A percentile compares a stretch with the other conserved stretches of the same genome.
Evolutionary conservation across 1,140 invertebrate genomes (phyloP).

Genomic region (Leptinotarsa defecta): DNA sequence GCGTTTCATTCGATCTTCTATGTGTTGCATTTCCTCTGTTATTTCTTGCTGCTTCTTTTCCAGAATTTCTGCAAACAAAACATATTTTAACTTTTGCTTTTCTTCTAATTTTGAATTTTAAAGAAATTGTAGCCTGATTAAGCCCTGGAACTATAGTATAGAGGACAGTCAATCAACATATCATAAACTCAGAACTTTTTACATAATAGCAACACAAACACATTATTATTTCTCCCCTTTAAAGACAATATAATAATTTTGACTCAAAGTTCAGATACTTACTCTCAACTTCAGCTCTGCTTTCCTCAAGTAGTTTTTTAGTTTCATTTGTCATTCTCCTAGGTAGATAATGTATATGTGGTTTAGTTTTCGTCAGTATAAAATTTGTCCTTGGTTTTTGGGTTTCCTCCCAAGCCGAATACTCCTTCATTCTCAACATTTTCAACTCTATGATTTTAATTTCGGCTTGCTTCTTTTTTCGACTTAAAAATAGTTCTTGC

Average conservation of each 20-base stretch:
- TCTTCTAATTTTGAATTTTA: not conserved
- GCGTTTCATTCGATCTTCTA: constrained; percentile 51
- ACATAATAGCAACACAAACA: no score
- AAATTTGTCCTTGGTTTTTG: constrained; percentile 79
- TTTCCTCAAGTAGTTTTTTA: constrained; percentile 58
- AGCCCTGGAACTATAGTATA: not conserved
- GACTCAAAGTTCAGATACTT: constrained; percentile 43
- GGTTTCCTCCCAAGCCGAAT: constrained; percentile 84
- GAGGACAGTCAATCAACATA: not conserved
- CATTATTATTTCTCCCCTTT: no score
- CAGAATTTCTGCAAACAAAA: constrained; percentile 56
- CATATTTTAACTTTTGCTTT: not conserved
- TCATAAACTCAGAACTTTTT: not conserved
- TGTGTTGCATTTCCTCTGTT: constrained; percentile 49
- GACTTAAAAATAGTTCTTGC: constrained; percentile 81
- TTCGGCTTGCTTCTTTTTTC: constrained; percentile 85
- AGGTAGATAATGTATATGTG: constrained; percentile 86
- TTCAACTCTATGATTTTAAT: constrained; percentile 90
- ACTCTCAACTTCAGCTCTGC: constrained; percentile 62
- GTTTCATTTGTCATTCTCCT: constrained; percentile 67
- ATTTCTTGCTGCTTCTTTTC: constrained; percentile 51
- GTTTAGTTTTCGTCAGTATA: constrained; percentile 86
- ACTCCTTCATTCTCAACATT: constrained; percentile 84
- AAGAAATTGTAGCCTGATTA: not conserved
- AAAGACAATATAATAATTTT: no score